Evolutionary conservation across 35 echinoderm and acorn worm genomes (phyloP).

Genomic region (Eucidaris tribuloides): DNA sequence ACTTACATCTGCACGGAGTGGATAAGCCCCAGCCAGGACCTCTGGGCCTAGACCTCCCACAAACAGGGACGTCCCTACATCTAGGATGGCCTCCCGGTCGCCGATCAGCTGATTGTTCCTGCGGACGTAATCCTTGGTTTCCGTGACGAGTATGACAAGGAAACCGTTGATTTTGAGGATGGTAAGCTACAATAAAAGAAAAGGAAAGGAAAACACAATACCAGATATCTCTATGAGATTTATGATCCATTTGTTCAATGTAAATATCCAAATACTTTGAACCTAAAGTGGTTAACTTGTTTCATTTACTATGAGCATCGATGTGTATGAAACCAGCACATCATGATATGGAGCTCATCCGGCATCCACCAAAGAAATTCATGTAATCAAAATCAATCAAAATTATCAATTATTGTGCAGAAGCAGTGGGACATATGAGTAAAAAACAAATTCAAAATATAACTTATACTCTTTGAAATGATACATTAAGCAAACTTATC

Average conservation of each 20-base stretch:
- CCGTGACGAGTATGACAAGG: constrained; percentile 61
- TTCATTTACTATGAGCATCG: background rate
- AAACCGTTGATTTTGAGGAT: constrained; percentile 89
- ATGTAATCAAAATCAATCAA: too few species aligned
- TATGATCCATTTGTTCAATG: background rate
- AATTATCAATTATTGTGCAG: too few species aligned
- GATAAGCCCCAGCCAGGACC: background rate
- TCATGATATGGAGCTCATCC: background rate
- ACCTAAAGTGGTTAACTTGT: background rate
- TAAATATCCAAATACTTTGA: background rate
- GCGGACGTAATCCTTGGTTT: constrained; percentile 51
- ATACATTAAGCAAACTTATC: too few species aligned
- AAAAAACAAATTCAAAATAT: too few species aligned
- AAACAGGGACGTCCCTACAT: constrained; percentile 48
- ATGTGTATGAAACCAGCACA: background rate
- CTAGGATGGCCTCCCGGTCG: constrained; percentile 2
- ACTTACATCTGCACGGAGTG: constrained; percentile 27
- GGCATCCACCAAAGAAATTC: too few species aligned
- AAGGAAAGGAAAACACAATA: background rate
- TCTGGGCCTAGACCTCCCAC: constrained; percentile 58
- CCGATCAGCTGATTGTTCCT: constrained; percentile 3
- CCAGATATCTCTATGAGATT: background rate
- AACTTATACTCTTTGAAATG: too few species aligned
- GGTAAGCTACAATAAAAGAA: constrained; percentile 19
- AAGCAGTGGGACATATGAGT: too few species aligned